These are phyloP conservation scores for Thecophora atra DNA, from an alignment of 2,888 invertebrate genomes.

Conservation along the genomic window DNA sequence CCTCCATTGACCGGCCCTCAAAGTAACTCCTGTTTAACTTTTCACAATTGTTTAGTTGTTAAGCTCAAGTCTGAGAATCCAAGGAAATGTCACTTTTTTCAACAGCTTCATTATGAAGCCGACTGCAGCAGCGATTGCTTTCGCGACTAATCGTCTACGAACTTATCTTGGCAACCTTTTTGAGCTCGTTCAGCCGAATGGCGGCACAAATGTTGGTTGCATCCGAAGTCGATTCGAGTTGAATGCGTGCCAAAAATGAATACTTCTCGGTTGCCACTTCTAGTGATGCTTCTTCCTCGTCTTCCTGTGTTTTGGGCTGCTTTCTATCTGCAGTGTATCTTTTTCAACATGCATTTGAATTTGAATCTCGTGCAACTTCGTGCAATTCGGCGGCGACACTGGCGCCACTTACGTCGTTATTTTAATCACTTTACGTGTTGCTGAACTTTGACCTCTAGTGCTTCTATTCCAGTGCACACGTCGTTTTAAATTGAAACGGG, in stretches of 20 bases:
- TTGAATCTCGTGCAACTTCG: slow-evolving; percentile 30
- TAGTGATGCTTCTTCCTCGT: too few species aligned
- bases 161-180: slow-evolving; percentile 32
- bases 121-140: too few species aligned
- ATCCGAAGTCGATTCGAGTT: slow-evolving; percentile 26
- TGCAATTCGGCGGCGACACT: slow-evolving; percentile 26
- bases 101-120: too few species aligned
- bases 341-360: slow-evolving; percentile 11
- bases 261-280: slow-evolving; percentile 13
- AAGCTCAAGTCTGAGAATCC: too few species aligned
- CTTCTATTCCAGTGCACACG: neutral
- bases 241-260: slow-evolving; percentile 34
- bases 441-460: slow-evolving; percentile 18
- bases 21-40: neutral
- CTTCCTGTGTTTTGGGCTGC: slow-evolving; percentile 13
- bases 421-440: slow-evolving; percentile 32
- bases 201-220: slow-evolving; percentile 32
- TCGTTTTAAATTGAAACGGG: too few species aligned
- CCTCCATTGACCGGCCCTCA: neutral
- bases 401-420: slow-evolving; percentile 36
- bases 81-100: too few species aligned
- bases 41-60: too few species aligned
- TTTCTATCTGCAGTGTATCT: neutral
- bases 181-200: slow-evolving; percentile 27
- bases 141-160: slow-evolving; percentile 32